Percentiles rank a stretch among this genome's conserved stretches.
phyloP scores from a whole-genome alignment of 2,888 invertebrate genomes.

The Lasioglossum calceatum region DNA sequence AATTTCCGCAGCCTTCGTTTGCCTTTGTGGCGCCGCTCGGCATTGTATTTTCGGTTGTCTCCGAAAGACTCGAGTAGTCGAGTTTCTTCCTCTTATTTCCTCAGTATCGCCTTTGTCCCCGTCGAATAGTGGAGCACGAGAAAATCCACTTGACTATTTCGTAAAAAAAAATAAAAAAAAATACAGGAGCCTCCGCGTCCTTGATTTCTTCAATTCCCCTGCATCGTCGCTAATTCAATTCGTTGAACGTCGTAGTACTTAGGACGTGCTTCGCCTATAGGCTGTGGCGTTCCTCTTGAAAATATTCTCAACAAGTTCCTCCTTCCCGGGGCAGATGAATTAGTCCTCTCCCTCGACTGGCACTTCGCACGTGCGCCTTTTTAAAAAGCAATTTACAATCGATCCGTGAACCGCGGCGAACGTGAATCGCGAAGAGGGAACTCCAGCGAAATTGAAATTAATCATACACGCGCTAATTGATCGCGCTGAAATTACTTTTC shows the following conservation, averaged over 20 bases:
- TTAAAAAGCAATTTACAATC: slow-evolving; percentile 1
- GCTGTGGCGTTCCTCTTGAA: background rate
- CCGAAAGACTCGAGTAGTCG: background rate
- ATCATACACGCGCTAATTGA: background rate
- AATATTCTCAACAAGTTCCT: slow-evolving; percentile 14
- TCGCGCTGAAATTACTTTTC: background rate
- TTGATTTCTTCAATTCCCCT: slow-evolving; percentile 13
- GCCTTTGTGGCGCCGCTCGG: background rate
- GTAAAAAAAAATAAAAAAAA: background rate
- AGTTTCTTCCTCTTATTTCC: background rate
- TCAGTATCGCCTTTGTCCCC: background rate
- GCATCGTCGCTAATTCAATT: slow-evolving; percentile 29
- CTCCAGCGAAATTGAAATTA: background rate
- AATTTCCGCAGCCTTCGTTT: background rate
- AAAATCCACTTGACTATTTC: background rate
- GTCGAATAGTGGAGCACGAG: background rate
- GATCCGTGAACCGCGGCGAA: background rate
- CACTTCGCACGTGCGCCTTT: slow-evolving; percentile 8
- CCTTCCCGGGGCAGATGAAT: background rate
- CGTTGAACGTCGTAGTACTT: background rate
- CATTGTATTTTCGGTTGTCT: slow-evolving; percentile 4
- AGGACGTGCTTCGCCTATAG: background rate
- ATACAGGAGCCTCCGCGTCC: background rate
- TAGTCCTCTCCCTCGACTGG: background rate
- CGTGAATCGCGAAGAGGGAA: background rate